Conservation (phyloP, 2,888 invertebrate genomes). For the Troides aeacus region DNA sequence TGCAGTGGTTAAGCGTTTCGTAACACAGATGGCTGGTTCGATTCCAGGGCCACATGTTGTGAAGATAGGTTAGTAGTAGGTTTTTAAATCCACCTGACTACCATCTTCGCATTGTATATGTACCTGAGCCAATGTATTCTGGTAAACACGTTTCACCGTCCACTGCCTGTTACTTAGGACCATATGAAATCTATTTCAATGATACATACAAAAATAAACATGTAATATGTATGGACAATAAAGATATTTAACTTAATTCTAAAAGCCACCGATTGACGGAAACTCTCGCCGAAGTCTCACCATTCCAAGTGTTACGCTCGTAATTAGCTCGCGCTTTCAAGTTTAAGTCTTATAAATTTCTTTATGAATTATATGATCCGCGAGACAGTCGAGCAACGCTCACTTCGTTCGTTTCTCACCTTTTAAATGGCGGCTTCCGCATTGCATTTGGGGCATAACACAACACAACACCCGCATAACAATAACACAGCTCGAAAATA, state of each 20-base stretch:
- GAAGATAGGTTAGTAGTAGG: too few relatives aligned
- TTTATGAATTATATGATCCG: conserved; percentile 34
- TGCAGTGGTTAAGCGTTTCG: too few relatives aligned
- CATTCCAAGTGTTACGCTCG: conserved; percentile 3
- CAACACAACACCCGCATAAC: conserved; percentile 34
- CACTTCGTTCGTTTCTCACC: conserved; percentile 39
- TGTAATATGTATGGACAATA: not conserved
- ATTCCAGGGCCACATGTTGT: too few relatives aligned
- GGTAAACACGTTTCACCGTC: too few relatives aligned
- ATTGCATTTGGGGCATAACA: conserved; percentile 39
- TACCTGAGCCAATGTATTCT: too few relatives aligned
- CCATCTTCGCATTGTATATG: too few relatives aligned
- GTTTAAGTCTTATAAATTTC: conserved; percentile 1
- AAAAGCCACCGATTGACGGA: not conserved
- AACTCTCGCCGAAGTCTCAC: not conserved
- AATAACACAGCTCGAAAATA: conserved; percentile 38
- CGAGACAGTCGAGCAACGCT: conserved; percentile 35
- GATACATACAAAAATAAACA: not conserved
- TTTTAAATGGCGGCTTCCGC: conserved; percentile 37
- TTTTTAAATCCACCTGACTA: too few relatives aligned
- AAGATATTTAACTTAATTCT: not conserved
- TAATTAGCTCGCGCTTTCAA: conserved; percentile 12
- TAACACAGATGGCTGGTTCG: too few relatives aligned
- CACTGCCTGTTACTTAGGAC: too few relatives aligned
- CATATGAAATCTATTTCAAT: too few relatives aligned